Evolutionary conservation across 2,888 invertebrate genomes (phyloP).

Genomic region (Cryptocephalus primarius): DNA sequence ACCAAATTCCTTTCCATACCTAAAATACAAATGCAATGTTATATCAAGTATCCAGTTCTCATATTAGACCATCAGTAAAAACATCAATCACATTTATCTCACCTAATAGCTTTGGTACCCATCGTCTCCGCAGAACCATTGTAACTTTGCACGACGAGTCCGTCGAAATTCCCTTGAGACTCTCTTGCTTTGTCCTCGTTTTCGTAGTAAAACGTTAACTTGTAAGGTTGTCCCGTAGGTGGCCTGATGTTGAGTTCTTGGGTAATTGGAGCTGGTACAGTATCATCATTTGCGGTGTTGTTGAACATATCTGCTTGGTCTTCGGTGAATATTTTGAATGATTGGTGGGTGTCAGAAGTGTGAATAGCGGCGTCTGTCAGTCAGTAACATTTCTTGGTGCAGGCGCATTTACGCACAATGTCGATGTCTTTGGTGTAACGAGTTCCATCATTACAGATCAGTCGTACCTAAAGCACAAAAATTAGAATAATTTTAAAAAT

Average conservation of each 20-base stretch:
- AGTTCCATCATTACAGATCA: slow-evolving; percentile 86
- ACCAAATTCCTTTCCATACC: slow-evolving; percentile 13
- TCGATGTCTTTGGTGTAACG: slow-evolving; percentile 93
- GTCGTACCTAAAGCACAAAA: slow-evolving; percentile 54
- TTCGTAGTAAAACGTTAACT: slow-evolving; percentile 32
- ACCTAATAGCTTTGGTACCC: slow-evolving; percentile 6
- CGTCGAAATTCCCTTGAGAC: slow-evolving; percentile 22
- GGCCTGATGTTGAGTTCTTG: slow-evolving; percentile 2
- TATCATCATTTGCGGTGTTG: slow-evolving; percentile 6
- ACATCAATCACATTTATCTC: neutral
- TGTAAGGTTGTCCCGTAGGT: slow-evolving; percentile 22
- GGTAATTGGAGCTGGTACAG: slow-evolving; percentile 9
- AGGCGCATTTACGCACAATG: slow-evolving; percentile 93
- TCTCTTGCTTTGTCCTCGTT: slow-evolving; percentile 17
- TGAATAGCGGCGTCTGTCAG: slow-evolving; percentile 51
- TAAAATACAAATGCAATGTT: slow-evolving; percentile 1
- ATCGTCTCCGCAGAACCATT: slow-evolving; percentile 9
- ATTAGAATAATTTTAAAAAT: neutral
- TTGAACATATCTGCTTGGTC: slow-evolving; percentile 1
- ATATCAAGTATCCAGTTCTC: slow-evolving; percentile 1
- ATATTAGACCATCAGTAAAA: too few species aligned
- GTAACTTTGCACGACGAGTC: slow-evolving; percentile 32
- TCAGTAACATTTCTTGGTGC: slow-evolving; percentile 84
- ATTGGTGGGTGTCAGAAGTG: slow-evolving; percentile 31
- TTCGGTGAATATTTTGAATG: slow-evolving; percentile 3